Evolutionary conservation across 2,113 vertebrate genomes (phyloP), one percentile per base, ranked within the genome.

Genomic region (Spheniscus mendiculus): DNA sequence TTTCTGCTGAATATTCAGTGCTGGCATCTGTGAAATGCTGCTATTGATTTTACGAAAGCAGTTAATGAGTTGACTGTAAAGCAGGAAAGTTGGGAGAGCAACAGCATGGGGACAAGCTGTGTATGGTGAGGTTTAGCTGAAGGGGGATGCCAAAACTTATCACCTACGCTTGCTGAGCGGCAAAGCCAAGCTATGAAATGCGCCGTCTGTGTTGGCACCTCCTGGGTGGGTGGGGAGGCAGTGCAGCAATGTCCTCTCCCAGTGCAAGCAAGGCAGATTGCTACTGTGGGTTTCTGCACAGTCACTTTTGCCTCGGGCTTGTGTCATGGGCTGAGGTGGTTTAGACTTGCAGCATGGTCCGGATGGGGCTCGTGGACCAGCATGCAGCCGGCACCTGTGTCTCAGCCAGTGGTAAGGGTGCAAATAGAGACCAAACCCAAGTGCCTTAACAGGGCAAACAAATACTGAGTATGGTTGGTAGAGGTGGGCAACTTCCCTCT

Each of bases 351-450:
- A 32, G 25, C 1, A 1, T 10, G 12, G 14, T 34, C 40, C 0
- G 0, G 14, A 14, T 21, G 34, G 25, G 50, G 16, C 29, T 22
- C 0, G 1, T 5, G 63, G 27, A 20, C 0, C 6, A 32, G 36
- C 20, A 3, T 0, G 4, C 9, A 30, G 49, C 66, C 1, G 2
- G 23, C 15, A 20, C 7, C 11, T 23, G 16, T 20, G 7, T 11
- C 38, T n/a, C 40, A 62, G 45, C 30, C 34, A n/a, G 47, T 20
- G 42, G 15, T 36, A 53, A 52, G n/a, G 27, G 16, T 62, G n/a
- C 42, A 71, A 45, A 62, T 0, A 29, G 55, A 71, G 62, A 67
- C 34, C 27, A 59, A 62, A 11, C 15, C 2, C 10, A 9, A 13
- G 44, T 25, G 34, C 45, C 38, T 40, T 55, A 18, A 29, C 11